A percentile compares a stretch with the other conserved stretches of the same genome.
Conservation (phyloP, 2,888 invertebrate species). For the Clusia tigrina region DNA sequence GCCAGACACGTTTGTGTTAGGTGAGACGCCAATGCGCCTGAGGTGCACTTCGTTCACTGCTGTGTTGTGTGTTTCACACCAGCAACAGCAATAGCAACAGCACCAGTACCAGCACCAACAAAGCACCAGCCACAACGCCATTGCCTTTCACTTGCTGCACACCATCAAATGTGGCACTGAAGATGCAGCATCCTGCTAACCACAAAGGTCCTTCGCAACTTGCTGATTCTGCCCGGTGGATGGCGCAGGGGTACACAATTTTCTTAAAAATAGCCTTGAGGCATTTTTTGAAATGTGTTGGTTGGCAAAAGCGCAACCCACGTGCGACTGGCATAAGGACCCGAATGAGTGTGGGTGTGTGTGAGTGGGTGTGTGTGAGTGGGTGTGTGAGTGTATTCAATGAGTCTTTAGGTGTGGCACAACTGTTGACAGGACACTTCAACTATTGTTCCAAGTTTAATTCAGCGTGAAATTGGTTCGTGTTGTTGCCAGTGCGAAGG, state of each 20-base stretch:
- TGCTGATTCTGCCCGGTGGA: too few species aligned
- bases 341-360: not conserved
- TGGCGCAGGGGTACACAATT: constrained; percentile 40
- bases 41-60: constrained; percentile 41
- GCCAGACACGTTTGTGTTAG: constrained; percentile 47
- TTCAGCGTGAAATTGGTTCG: constrained; percentile 63
- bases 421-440: constrained; percentile 61
- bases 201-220: constrained; percentile 5
- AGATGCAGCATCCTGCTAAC: too few species aligned
- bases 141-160: not conserved
- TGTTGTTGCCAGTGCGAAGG: constrained; percentile 47
- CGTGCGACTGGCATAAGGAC: not conserved
- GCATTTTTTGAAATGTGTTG: constrained; percentile 39
- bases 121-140: too few species aligned
- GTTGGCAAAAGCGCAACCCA: constrained; percentile 12
- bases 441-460: constrained; percentile 61
- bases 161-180: not conserved
- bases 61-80: constrained; percentile 22
- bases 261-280: constrained; percentile 48
- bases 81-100: too few species aligned
- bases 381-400: too few species aligned
- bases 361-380: too few species aligned
- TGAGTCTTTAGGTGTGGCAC: not conserved
- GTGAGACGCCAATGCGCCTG: constrained; percentile 44
- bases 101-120: constrained; percentile 16